phyloP scores from a whole-genome alignment of 2,888 invertebrate species.

The Papilio demoleus region DNA sequence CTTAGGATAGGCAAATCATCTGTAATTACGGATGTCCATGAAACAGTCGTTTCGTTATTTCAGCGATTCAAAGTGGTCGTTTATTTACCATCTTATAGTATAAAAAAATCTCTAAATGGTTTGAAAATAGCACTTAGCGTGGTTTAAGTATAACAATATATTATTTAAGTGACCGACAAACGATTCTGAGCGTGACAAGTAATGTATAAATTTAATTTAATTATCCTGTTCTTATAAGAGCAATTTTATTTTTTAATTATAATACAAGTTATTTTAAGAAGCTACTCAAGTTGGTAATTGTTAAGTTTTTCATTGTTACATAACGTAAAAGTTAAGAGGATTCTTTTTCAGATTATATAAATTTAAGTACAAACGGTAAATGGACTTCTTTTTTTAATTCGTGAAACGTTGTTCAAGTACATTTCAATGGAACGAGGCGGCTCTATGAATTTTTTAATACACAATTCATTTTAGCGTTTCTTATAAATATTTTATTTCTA shows the following conservation, averaged over 20 bases:
- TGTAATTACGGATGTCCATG: too few relatives aligned
- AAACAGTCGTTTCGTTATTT: too few relatives aligned
- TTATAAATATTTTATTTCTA: constrained; percentile 8
- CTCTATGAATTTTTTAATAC: constrained; percentile 32
- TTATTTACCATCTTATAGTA: too few relatives aligned
- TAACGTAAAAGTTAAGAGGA: constrained; percentile 16
- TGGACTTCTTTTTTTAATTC: constrained; percentile 21
- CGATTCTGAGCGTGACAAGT: too few relatives aligned
- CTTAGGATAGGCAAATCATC: too few relatives aligned
- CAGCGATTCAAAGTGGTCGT: too few relatives aligned
- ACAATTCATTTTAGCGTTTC: constrained; percentile 22
- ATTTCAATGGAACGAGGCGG: constrained; percentile 20
- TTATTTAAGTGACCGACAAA: too few relatives aligned
- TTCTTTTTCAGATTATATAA: constrained; percentile 22
- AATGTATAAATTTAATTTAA: too few relatives aligned
- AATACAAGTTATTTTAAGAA: not conserved
- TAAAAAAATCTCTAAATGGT: too few relatives aligned
- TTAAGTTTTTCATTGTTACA: not conserved
- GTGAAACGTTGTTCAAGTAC: constrained; percentile 21
- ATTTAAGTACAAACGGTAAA: constrained; percentile 9
- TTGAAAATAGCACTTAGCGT: too few relatives aligned
- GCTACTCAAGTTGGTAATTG: not conserved
- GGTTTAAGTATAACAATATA: too few relatives aligned
- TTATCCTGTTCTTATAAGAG: not conserved
- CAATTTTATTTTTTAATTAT: not conserved